phyloP scores from a whole-genome alignment of 2,797 vertebrate species.

The Cirrhinus molitorella region DNA sequence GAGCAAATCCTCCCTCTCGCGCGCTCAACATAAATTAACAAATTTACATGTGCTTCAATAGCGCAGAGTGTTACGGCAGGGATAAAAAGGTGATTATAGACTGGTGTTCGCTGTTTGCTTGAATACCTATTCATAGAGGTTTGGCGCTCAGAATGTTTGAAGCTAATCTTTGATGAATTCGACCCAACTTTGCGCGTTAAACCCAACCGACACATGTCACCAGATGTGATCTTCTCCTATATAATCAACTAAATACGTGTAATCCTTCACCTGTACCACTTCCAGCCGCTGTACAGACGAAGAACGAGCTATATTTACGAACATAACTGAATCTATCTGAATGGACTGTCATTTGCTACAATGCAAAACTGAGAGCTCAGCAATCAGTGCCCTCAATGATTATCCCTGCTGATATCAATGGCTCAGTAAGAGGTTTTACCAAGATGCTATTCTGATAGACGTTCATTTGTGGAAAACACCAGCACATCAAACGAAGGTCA shows the following conservation, averaged over 20 bases:
- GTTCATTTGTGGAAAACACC: neutral
- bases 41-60: constrained; percentile 14
- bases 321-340: neutral
- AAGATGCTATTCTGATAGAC: neutral
- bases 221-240: neutral
- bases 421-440: neutral
- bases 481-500: neutral
- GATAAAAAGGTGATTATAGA: constrained; percentile 31
- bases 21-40: constrained; percentile 70
- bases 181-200: neutral
- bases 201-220: neutral
- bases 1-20: constrained; percentile 69
- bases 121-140: constrained; percentile 15
- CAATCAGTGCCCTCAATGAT: neutral
- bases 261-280: neutral
- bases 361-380: neutral
- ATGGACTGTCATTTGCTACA: neutral
- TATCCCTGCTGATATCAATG: neutral
- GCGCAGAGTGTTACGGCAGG: neutral
- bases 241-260: neutral
- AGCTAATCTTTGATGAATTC: neutral
- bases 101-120: constrained; percentile 13
- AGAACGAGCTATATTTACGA: neutral
- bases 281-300: no score
- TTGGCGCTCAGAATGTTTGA: neutral